Evolutionary conservation across 2,797 vertebrate species (phyloP).

Genomic region (Pempheris klunzingeri): DNA sequence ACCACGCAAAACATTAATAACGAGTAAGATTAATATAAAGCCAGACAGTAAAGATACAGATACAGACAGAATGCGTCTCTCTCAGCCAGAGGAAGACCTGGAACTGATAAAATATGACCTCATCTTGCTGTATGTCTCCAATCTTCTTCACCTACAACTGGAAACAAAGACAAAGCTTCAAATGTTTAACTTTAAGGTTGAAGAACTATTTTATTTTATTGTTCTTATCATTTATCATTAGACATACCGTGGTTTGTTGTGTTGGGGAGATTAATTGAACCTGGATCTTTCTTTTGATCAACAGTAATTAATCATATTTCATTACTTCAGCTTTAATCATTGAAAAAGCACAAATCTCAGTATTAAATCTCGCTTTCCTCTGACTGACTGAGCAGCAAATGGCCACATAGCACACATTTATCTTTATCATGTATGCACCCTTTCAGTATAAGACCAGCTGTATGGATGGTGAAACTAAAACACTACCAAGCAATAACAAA

Average conservation of each 20-base stretch:
- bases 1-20: slow-evolving; percentile 57
- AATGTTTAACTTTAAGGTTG: neutral
- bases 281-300: neutral
- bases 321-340: neutral
- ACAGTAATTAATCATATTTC: neutral
- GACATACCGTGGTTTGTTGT: neutral
- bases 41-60: slow-evolving; percentile 70
- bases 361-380: neutral
- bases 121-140: neutral
- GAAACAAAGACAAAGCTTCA: slow-evolving; percentile 10
- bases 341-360: neutral
- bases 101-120: neutral
- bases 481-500: neutral
- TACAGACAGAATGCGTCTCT: slow-evolving; percentile 48
- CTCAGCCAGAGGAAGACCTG: slow-evolving; percentile 2
- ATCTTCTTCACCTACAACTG: neutral
- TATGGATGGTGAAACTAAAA: neutral
- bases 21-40: slow-evolving; percentile 70
- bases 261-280: slow-evolving; percentile 28
- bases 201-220: neutral
- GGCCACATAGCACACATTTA: neutral
- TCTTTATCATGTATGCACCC: neutral
- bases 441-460: neutral
- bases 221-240: neutral
- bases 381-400: neutral